Conservation (phyloP, 2,888 invertebrate genomes). For the Agrochola circellaris region DNA sequence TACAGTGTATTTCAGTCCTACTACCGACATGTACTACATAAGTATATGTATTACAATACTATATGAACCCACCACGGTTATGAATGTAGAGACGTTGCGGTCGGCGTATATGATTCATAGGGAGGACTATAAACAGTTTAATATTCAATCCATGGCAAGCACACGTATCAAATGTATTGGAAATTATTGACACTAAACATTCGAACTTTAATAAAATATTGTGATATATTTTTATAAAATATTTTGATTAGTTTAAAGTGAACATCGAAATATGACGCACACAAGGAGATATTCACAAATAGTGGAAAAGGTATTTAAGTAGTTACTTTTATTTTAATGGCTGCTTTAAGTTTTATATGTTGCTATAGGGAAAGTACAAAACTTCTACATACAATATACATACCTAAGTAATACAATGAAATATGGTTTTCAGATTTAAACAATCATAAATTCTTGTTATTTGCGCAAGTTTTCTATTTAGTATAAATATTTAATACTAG, state of each 20-base stretch:
- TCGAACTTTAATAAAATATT: constrained; percentile 26
- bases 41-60: constrained; percentile 22
- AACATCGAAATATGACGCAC: constrained; percentile 74
- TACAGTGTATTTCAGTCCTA: constrained; percentile 28
- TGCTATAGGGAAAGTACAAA: neutral
- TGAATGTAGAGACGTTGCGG: constrained; percentile 62
- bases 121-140: constrained; percentile 66
- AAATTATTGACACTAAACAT: constrained; percentile 34
- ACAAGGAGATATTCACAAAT: constrained; percentile 79
- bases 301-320: constrained; percentile 77
- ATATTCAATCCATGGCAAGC: constrained; percentile 56
- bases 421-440: neutral
- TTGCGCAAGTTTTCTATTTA: neutral
- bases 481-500: neutral
- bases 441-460: neutral
- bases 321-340: constrained; percentile 4
- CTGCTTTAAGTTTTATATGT: neutral
- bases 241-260: constrained; percentile 30
- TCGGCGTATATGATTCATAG: constrained; percentile 71
- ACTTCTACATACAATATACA: neutral
- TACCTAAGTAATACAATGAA: neutral
- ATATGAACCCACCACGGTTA: constrained; percentile 22
- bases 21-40: neutral
- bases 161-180: constrained; percentile 51
- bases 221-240: constrained; percentile 21